Conservation (phyloP, 2,888 invertebrate genomes). For the Drosophila hamatofila region DNA sequence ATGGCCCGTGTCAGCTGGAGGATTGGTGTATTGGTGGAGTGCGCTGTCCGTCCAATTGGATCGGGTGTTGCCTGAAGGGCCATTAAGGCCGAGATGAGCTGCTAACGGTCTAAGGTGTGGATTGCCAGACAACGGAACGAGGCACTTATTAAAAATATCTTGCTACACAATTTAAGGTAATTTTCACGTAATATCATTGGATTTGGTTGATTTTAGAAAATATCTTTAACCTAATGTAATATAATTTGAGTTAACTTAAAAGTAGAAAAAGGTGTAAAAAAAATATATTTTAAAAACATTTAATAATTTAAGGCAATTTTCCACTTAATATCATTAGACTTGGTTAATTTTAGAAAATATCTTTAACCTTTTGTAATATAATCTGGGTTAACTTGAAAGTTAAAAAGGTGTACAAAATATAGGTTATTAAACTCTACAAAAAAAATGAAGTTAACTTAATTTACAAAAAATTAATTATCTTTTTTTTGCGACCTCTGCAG, state of each 20-base stretch:
- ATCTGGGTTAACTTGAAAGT: not conserved
- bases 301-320: conserved; percentile 9
- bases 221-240: not conserved
- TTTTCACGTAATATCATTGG: not conserved
- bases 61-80: conserved; percentile 35
- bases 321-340: no score
- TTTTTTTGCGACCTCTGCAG: not conserved
- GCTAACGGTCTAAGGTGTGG: conserved; percentile 24
- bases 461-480: no score
- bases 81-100: conserved; percentile 47
- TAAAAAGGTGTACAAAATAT: not conserved
- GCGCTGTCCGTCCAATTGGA: conserved; percentile 33
- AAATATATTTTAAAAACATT: no score
- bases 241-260: not conserved
- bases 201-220: not conserved
- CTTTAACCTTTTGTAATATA: not conserved
- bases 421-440: not conserved
- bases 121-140: not conserved
- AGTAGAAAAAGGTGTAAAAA: no score
- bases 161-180: conserved; percentile 3
- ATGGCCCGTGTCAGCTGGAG: conserved; percentile 45
- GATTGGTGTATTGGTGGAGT: conserved; percentile 49
- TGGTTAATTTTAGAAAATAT: not conserved
- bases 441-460: no score
- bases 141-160: conserved; percentile 12